A percentile compares a stretch with the other conserved stretches of the same genome.
Conservation (phyloP, 2,797 vertebrate species). For the Eremophila alpestris region DNA sequence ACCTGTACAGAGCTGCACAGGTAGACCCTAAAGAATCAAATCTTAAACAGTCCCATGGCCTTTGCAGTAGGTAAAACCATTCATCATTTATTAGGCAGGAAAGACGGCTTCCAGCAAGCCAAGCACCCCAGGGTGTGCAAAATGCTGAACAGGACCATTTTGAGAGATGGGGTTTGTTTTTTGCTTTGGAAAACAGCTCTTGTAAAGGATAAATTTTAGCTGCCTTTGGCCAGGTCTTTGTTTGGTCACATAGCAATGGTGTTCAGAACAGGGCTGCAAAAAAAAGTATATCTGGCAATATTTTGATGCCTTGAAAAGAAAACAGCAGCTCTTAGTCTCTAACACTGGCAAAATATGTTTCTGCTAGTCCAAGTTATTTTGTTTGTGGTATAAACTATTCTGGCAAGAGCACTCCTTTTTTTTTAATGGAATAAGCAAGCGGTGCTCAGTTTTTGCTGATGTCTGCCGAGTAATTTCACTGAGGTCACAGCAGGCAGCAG, state of each 20-base stretch:
- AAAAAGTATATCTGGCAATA: neutral
- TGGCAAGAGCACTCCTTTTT: neutral
- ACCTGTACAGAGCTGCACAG: neutral
- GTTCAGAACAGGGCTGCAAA: neutral
- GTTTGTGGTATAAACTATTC: neutral
- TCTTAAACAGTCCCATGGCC: neutral
- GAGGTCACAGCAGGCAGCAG: neutral
- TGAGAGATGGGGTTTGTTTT: neutral
- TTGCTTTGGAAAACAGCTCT: neutral
- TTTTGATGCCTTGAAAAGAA: neutral
- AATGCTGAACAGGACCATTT: neutral
- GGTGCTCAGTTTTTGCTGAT: neutral
- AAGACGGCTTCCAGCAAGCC: neutral
- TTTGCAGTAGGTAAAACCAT: neutral
- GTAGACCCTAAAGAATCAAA: neutral
- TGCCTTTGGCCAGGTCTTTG: conserved; percentile 21
- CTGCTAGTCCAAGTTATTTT: neutral
- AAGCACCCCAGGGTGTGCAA: accelerated
- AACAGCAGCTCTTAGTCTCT: neutral
- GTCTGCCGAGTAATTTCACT: neutral
- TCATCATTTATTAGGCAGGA: neutral
- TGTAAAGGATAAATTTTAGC: neutral
- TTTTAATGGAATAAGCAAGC: neutral
- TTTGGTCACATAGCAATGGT: neutral
- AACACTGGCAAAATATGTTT: neutral